A percentile compares a stretch with the other conserved stretches of the same genome.
These are phyloP conservation scores for Neria commutata DNA, from an alignment of 2,888 invertebrate species.

Conservation along the genomic window DNA sequence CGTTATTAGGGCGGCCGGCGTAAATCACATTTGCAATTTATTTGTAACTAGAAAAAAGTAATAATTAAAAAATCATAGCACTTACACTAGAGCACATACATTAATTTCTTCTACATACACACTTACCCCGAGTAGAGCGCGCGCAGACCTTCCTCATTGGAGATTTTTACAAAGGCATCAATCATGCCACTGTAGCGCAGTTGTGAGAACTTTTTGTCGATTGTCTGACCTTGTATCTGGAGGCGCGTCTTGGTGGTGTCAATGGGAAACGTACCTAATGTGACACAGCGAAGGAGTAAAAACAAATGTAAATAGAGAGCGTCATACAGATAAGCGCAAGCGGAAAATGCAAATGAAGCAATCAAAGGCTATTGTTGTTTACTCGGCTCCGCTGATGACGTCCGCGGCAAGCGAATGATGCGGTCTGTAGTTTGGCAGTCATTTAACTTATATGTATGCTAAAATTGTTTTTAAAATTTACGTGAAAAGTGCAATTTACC, in stretches of 20 bases:
- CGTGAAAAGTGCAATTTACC: constrained; percentile 72
- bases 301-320: not conserved
- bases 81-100: no score
- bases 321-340: not conserved
- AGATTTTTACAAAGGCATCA: constrained; percentile 87
- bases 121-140: constrained; percentile 85
- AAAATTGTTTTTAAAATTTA: not conserved
- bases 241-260: constrained; percentile 94
- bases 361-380: not conserved
- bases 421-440: no score
- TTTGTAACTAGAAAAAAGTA: no score
- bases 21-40: no score
- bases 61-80: no score
- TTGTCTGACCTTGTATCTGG: constrained; percentile 91
- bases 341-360: constrained; percentile 3
- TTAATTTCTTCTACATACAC: no score
- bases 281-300: not conserved
- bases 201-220: constrained; percentile 75
- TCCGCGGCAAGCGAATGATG: no score
- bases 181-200: constrained; percentile 89
- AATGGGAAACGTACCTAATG: constrained; percentile 90
- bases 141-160: constrained; percentile 82
- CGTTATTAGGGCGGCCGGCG: no score
- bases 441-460: constrained; percentile 21
- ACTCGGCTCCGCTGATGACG: not conserved